Percentiles rank a stretch among this genome's conserved stretches.
These are phyloP conservation scores for Amphimedon queenslandica DNA, from an alignment of 37 sponge, comb jelly and placozoan genomes.

Conservation along the genomic window DNA sequence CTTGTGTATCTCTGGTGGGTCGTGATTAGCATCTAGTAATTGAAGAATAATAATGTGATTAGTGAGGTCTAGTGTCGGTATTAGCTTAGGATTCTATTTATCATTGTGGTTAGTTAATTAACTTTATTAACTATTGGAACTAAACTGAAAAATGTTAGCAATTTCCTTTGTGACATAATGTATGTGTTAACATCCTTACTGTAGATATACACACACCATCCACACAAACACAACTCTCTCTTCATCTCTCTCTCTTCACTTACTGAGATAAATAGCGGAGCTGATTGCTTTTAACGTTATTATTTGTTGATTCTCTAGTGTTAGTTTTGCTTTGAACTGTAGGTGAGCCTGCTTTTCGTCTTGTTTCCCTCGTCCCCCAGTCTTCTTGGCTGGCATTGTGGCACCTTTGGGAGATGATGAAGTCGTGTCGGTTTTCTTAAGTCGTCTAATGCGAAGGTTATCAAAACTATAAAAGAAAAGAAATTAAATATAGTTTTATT, in stretches of 20 bases:
- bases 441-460: conserved; percentile 67
- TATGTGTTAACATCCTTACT: too few species aligned
- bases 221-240: too few species aligned
- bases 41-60: background rate
- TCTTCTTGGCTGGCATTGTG: background rate
- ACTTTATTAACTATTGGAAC: too few species aligned
- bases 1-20: conserved; percentile 48
- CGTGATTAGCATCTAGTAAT: conserved; percentile 47
- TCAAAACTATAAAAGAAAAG: conserved; percentile 54
- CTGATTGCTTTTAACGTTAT: conserved; percentile 14
- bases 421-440: conserved; percentile 23
- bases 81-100: too few species aligned
- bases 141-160: too few species aligned
- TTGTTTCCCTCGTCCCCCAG: conserved; percentile 11
- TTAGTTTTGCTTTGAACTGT: conserved; percentile 43
- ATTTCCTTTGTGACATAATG: too few species aligned
- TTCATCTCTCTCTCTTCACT: too few species aligned
- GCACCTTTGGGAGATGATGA: conserved; percentile 3
- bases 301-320: conserved; percentile 13
- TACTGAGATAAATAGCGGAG: conserved; percentile 55
- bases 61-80: background rate
- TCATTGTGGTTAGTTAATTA: too few species aligned
- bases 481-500: background rate
- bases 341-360: conserved; percentile 54
- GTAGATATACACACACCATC: too few species aligned